Base-by-base conservation (phyloP, 2,888 invertebrate genomes). In the Yponomeuta sedellus region DNA sequence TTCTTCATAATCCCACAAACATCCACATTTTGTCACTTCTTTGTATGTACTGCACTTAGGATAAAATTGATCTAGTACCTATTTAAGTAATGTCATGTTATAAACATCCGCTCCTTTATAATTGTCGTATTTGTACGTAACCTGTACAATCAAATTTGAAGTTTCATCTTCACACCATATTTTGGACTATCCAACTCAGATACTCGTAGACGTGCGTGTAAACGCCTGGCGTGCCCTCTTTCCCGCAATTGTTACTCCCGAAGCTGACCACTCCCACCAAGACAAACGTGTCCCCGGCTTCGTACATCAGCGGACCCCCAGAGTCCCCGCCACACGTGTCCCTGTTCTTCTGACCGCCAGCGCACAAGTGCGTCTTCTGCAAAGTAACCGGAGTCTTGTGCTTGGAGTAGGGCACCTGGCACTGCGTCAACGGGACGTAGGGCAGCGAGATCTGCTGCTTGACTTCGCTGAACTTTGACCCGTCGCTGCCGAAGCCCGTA, bases 271-370 rank as follows among this genome's bases (percentile, higher is more conserved):
- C 74, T 0, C 92, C 92, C 22, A 82, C 72, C 12, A 80, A 28
- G n/a, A 71, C 64, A 0, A 63, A 74, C 19, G 67, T 70, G 12
- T 74, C 64, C 5, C 69, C 72, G 19, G 71, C 70, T 12, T 69
- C 67, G 1, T 74, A 72, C 85, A 93, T 92, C 11, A 94, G 77
- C 0, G 94, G 93, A 1, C 93, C 93, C 2, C 94, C 93, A 65
- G 92, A 92, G 69, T 93, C 93, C 0, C 93, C 93, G 22, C 84
- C 72, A 69, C 93, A 94, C 0, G 93, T 92, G 73, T 93, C 93
- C 69, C 61, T 61, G 61, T 2, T 67, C 68, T 59, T 69, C 67
- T 69, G 40, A 1, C 70, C 71, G 1, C 71, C 71, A n/a, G 78
- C 77, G 65, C 78, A 79, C 3, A 79, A 68, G 10, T 75, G 74